Evolutionary conservation across 2,113 vertebrate genomes (phyloP).

Genomic region (Seriola quinqueradiata): DNA sequence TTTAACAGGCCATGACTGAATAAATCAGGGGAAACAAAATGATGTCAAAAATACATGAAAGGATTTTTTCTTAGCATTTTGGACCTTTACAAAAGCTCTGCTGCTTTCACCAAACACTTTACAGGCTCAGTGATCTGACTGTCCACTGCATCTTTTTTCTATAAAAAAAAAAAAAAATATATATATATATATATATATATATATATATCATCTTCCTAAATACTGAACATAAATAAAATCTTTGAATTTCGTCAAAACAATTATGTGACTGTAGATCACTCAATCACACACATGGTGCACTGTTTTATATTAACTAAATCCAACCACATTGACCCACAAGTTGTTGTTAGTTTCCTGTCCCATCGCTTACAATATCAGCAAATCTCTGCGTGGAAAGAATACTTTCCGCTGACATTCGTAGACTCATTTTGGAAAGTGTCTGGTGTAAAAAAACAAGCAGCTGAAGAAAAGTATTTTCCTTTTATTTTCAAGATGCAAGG

Average conservation of each 20-base stretch:
- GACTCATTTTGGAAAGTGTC: not conserved
- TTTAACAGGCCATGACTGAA: conserved; percentile 3
- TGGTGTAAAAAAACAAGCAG: not conserved
- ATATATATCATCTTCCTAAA: not conserved
- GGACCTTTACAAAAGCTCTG: not conserved
- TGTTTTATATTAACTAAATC: conserved; percentile 50
- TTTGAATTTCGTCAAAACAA: conserved; percentile 6
- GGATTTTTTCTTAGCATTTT: conserved; percentile 6
- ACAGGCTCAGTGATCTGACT: not conserved
- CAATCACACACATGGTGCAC: conserved; percentile 29
- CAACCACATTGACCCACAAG: conserved; percentile 36
- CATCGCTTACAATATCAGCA: conserved; percentile 30
- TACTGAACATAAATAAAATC: conserved; percentile 10
- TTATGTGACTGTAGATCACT: conserved; percentile 29
- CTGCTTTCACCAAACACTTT: not conserved
- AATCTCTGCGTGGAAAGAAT: conserved; percentile 19
- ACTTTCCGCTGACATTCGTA: conserved; percentile 6
- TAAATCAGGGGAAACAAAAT: not conserved
- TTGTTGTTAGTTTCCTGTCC: conserved; percentile 39
- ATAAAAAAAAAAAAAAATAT: not conserved
- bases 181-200: not conserved
- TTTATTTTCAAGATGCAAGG: not conserved
- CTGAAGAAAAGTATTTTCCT: not conserved
- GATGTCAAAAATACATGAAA: not conserved
- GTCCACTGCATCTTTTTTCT: not conserved